Evolutionary conservation across 2,113 vertebrate genomes (phyloP).

Genomic region (Oncorhynchus kisutch): DNA sequence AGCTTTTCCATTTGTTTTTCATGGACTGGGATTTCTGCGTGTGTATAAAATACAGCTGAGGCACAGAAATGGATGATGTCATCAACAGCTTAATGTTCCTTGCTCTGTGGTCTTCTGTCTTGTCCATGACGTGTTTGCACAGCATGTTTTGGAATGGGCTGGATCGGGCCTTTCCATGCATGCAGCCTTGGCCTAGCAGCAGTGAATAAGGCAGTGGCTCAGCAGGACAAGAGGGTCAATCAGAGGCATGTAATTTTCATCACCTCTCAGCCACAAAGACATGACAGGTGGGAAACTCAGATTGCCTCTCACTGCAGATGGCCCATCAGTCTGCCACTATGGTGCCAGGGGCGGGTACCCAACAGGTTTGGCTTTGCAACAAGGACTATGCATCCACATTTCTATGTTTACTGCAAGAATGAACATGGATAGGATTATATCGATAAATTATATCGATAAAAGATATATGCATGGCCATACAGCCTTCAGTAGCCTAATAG

Average conservation of each 20-base stretch:
- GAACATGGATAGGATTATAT: background rate
- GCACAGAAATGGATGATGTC: no score
- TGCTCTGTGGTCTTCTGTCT: no score
- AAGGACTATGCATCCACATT: background rate
- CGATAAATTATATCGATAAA: background rate
- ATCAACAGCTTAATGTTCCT: no score
- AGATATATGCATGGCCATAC: no score
- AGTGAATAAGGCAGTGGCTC: background rate
- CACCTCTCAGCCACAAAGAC: background rate
- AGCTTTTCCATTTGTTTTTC: no score
- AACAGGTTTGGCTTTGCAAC: background rate
- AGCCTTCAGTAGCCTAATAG: background rate
- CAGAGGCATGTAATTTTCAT: background rate
- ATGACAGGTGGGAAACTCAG: slow-evolving; percentile 22
- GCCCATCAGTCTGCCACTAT: background rate
- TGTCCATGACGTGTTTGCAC: no score
- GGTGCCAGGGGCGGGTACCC: background rate
- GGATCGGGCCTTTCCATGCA: no score
- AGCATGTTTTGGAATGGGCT: no score
- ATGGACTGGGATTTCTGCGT: no score
- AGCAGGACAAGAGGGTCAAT: background rate
- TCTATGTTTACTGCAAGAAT: background rate
- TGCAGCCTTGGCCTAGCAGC: no score
- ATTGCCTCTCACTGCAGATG: slow-evolving; percentile 32
- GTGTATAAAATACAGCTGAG: no score